Evolutionary conservation across 2,797 vertebrate species (phyloP), one percentile per base, ranked within the genome.

Genomic region (Nasua narica): DNA sequence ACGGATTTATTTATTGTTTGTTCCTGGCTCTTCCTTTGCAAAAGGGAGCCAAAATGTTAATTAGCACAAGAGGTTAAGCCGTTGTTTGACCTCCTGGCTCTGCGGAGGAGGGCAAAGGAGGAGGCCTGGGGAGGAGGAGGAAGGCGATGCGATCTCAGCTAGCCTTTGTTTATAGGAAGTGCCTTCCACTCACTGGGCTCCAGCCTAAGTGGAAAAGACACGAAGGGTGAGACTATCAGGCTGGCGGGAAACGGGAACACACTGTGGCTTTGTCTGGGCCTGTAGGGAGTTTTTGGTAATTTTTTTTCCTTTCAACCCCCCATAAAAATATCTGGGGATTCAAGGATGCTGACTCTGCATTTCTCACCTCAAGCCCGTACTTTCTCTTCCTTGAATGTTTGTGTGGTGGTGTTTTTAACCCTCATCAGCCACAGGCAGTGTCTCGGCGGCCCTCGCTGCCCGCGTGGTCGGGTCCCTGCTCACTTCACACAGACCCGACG

Each of bases 11-110:
- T 84, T 96, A 91, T 96, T 52, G 0, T 93, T 97, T 96, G 97
- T 97, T 92, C 95, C 96, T 98, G 97, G 96, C 95, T 98, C 91
- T 95, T 79, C 58, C 81, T 90, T 94, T 95, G 91, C 43, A 74
- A 69, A 90, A 95, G 72, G 25, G 1, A 98, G 94, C 98, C 95
- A 98, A 97, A 79, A 97, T 94, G 76, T 98, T 98, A 98, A 93
- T 98, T 93, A 97, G 97, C 96, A 83, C 90, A 46, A 96, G 92
- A 98, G 98, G 98, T 92, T 96, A 94, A 97, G 95, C 95, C 92
- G 79, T 98, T 95, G 79, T 91, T 97, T 98, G 98, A 98, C 98
- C 97, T 97, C 97, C n/a, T n/a, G 37, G 78, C 95, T 97, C 96
- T 97, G 82, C 89, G 56, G 95, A 96, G 87, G 78, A 95, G 96